phyloP scores from a whole-genome alignment of 2,888 invertebrate species.

The Peribatodes rhomboidaria region DNA sequence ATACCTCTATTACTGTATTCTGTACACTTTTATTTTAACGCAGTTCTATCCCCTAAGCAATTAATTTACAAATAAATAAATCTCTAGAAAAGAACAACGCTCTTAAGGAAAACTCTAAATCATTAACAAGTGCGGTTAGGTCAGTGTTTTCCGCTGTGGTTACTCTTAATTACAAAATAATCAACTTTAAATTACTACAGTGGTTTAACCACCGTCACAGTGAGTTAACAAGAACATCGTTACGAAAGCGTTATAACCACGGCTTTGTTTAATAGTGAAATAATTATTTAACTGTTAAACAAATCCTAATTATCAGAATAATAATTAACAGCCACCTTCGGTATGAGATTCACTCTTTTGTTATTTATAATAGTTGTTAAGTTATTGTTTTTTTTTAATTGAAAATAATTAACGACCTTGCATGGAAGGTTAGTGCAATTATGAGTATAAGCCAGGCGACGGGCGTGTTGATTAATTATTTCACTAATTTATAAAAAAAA shows the following conservation, averaged over 20 bases:
- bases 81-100: no score
- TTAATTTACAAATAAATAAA: no score
- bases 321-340: no score
- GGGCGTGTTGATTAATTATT: no score
- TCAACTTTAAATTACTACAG: constrained; percentile 26
- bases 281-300: constrained; percentile 3
- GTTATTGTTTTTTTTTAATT: no score
- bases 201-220: constrained; percentile 23
- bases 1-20: no score
- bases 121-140: constrained; percentile 10
- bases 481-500: no score
- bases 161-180: constrained; percentile 28
- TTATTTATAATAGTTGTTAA: background rate
- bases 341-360: background rate
- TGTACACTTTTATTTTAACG: no score
- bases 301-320: background rate
- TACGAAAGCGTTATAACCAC: constrained; percentile 16
- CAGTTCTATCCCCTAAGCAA: no score
- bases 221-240: constrained; percentile 24
- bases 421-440: background rate
- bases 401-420: background rate
- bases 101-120: background rate
- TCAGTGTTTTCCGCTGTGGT: constrained; percentile 24
- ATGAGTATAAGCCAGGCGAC: no score
- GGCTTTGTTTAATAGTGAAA: constrained; percentile 4